Percentiles rank a stretch among this genome's conserved stretches.
Evolutionary conservation across 2,888 invertebrate species (phyloP).

Genomic region (Meteorus cinctellus): DNA sequence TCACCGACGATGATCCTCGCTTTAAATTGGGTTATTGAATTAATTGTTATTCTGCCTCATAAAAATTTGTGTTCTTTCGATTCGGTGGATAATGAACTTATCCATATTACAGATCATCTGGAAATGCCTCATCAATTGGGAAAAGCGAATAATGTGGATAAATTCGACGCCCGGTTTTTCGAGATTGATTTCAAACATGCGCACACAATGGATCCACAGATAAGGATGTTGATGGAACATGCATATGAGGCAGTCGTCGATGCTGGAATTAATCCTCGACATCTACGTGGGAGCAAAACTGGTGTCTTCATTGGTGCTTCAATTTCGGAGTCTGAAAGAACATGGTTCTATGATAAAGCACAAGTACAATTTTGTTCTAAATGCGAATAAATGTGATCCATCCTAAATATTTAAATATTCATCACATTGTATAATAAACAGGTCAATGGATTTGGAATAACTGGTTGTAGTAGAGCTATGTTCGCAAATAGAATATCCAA

Average conservation of each 20-base stretch:
- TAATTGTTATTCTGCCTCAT: background rate
- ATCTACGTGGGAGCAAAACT: constrained; percentile 79
- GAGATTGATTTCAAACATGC: constrained; percentile 76
- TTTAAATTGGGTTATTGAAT: constrained; percentile 67
- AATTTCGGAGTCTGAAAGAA: constrained; percentile 83
- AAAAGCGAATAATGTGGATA: constrained; percentile 81
- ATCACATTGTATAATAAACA: constrained; percentile 37
- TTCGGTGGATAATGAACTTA: background rate
- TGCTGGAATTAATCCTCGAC: constrained; percentile 78
- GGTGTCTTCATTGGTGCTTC: constrained; percentile 85
- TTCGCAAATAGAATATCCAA: constrained; percentile 89
- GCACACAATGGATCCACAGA: constrained; percentile 77
- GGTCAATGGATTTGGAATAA: constrained; percentile 79
- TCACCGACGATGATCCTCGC: constrained; percentile 72
- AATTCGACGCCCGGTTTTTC: constrained; percentile 78
- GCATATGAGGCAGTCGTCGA: constrained; percentile 76
- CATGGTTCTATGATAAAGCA: constrained; percentile 81
- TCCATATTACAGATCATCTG: constrained; percentile 73
- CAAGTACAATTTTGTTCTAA: constrained; percentile 71
- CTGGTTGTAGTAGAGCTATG: constrained; percentile 92
- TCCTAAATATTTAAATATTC: background rate
- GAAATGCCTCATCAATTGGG: constrained; percentile 85
- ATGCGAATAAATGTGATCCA: background rate
- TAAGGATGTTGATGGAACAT: constrained; percentile 78
- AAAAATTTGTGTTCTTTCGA: background rate